phyloP scores from a whole-genome alignment of 2,797 vertebrate genomes.

The Muraenolepis orangiensis region DNA sequence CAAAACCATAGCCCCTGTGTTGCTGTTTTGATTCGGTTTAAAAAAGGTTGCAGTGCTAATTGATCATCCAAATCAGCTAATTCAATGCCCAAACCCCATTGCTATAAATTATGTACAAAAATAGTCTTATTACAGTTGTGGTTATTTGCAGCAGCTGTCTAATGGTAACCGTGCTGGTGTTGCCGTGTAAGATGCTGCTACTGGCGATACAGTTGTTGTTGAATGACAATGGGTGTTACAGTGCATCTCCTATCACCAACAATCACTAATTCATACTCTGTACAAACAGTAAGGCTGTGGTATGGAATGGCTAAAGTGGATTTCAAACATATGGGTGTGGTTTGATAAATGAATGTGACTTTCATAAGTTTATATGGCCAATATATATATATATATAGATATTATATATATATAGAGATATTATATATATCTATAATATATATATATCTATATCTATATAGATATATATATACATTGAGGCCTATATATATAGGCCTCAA shows the following conservation, averaged over 20 bases:
- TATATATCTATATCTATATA: neutral
- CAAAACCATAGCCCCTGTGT: too few species aligned
- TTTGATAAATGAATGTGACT: neutral
- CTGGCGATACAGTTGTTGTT: neutral
- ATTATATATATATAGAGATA: neutral
- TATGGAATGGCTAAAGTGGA: neutral
- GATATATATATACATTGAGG: neutral
- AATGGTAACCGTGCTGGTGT: neutral
- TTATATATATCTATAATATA: neutral
- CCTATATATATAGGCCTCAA: neutral
- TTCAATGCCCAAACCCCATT: neutral
- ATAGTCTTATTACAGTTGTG: neutral
- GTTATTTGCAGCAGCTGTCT: neutral
- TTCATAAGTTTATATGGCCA: neutral
- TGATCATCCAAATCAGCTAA: neutral
- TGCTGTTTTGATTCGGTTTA: neutral
- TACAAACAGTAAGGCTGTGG: neutral
- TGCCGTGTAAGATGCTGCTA: neutral
- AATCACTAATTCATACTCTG: neutral
- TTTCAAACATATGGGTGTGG: neutral
- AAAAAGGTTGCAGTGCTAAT: neutral
- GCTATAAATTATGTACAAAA: neutral
- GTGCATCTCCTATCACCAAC: neutral
- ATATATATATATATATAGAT: constrained; percentile 1
- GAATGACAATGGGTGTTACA: neutral